Percentiles rank a stretch among this genome's conserved stretches.
These are phyloP conservation scores for Bombus sibiricus DNA, from an alignment of 1,140 invertebrate genomes.

Conservation along the genomic window DNA sequence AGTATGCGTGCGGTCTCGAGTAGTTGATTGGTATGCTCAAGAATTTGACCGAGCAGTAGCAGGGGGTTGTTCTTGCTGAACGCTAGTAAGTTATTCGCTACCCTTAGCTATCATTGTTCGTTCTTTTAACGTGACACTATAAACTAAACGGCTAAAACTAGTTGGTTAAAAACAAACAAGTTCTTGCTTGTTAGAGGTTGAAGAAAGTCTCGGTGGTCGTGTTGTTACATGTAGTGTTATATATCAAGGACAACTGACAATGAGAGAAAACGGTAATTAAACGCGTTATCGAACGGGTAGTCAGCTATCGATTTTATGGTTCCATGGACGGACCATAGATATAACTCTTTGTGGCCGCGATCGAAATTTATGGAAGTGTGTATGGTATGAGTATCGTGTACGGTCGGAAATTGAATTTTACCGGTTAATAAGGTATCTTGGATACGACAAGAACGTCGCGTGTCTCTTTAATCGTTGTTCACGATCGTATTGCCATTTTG, in stretches of 20 bases:
- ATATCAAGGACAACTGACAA: background rate
- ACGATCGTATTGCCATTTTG: background rate
- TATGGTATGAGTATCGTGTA: background rate
- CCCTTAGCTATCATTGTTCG: too few species aligned
- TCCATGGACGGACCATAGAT: background rate
- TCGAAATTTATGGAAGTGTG: slow-evolving; percentile 3
- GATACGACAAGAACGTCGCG: background rate
- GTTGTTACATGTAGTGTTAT: background rate
- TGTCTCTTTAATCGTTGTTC: slow-evolving; percentile 1
- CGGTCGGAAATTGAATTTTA: slow-evolving; percentile 36
- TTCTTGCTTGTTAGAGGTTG: background rate
- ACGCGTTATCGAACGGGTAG: background rate
- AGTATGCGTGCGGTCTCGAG: background rate
- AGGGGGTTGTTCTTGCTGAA: slow-evolving; percentile 1
- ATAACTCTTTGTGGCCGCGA: background rate
- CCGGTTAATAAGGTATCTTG: slow-evolving; percentile 14
- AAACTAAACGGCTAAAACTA: background rate
- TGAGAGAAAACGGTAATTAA: slow-evolving; percentile 1
- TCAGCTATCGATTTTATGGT: background rate
- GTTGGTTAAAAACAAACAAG: background rate
- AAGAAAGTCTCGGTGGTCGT: background rate
- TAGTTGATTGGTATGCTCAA: background rate
- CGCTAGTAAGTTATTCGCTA: too few species aligned
- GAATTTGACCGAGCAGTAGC: background rate
- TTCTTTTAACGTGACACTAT: background rate